Evolutionary conservation across 2,113 vertebrate species (phyloP).

Genomic region (Puma concolor): DNA sequence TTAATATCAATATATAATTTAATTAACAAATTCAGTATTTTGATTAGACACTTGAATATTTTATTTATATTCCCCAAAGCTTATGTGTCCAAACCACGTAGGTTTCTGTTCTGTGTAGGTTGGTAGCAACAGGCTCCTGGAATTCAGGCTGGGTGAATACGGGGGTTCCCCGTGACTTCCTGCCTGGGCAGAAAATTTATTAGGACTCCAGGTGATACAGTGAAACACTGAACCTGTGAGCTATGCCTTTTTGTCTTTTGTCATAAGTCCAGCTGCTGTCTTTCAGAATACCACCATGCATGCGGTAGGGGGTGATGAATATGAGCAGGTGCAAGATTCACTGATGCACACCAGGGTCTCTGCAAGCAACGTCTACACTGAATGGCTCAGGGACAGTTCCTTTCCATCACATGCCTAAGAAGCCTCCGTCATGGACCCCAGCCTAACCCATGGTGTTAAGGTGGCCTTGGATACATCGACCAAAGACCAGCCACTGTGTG

Average conservation of each 20-base stretch:
- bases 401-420: background rate
- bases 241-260: background rate
- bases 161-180: background rate
- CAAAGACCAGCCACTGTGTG: background rate
- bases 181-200: background rate
- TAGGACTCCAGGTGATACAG: background rate
- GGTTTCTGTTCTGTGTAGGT: background rate
- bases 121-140: background rate
- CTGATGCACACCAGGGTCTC: background rate
- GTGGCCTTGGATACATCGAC: background rate
- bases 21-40: slow-evolving; percentile 11
- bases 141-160: background rate
- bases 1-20: background rate
- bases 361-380: background rate
- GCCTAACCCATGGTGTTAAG: background rate
- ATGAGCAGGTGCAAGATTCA: background rate
- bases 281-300: background rate
- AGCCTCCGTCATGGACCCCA: background rate
- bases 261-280: background rate
- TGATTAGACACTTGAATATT: background rate
- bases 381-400: background rate
- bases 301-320: background rate
- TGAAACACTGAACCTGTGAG: background rate
- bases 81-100: background rate
- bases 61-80: background rate